Percentiles rank a stretch among this genome's conserved stretches.
phyloP scores from a whole-genome alignment of 1,140 invertebrate genomes.

The Achatina immaculata region DNA sequence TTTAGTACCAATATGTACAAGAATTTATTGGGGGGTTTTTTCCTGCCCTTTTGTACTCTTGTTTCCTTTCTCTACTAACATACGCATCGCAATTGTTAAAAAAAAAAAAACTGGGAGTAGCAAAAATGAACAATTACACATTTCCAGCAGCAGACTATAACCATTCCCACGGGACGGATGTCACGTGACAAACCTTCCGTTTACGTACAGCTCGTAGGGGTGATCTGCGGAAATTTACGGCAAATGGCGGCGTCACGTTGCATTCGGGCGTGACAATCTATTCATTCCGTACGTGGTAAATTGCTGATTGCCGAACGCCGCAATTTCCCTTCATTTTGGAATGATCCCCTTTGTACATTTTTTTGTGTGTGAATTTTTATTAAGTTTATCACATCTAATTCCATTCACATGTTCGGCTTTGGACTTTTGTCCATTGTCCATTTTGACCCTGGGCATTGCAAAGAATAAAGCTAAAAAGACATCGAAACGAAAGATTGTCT shows the following conservation, averaged over 20 bases:
- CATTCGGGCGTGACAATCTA: conserved; percentile 19
- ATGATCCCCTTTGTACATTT: not conserved
- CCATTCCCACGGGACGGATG: conserved; percentile 22
- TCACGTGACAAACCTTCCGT: conserved; percentile 20
- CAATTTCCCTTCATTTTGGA: not conserved
- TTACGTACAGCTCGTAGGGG: conserved; percentile 11
- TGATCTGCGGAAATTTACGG: conserved; percentile 25
- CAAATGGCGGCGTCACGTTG: conserved; percentile 19
- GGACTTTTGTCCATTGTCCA: no score
- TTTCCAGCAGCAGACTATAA: not conserved
- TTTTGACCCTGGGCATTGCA: no score
- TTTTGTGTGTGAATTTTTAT: not conserved
- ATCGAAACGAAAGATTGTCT: no score
- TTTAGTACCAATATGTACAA: no score
- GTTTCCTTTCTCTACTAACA: no score
- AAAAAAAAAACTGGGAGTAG: no score
- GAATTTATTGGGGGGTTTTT: no score
- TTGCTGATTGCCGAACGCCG: not conserved
- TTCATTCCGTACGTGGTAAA: conserved; percentile 7
- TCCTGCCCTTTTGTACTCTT: no score
- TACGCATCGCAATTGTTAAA: no score
- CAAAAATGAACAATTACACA: not conserved
- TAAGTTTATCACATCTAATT: no score
- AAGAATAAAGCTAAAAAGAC: no score
- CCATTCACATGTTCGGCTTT: no score